Conservation (phyloP, 2,113 vertebrate species). For the Mus musculus region DNA sequence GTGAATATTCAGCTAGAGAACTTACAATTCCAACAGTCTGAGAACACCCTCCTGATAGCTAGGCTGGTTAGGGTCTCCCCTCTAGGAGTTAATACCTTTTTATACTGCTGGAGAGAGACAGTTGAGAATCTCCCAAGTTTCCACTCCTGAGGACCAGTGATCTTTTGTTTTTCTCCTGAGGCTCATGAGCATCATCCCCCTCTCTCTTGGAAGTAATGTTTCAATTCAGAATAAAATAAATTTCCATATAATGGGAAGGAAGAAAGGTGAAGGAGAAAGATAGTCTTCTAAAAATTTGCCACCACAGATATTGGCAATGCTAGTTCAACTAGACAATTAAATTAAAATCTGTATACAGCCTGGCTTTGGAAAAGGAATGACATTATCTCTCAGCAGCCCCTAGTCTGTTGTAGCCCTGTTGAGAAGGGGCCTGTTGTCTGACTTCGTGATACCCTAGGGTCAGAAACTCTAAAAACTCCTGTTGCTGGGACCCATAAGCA, state of each 20-base stretch:
- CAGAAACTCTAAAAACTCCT: not conserved
- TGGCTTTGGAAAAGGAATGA: not conserved
- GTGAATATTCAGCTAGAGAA: slow-evolving; percentile 48
- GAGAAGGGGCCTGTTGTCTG: not conserved
- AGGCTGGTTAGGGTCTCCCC: not conserved
- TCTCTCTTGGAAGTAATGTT: not conserved
- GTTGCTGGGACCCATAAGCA: not conserved
- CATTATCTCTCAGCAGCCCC: not conserved
- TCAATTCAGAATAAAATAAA: not conserved
- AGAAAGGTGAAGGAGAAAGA: not conserved
- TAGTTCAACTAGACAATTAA: not conserved
- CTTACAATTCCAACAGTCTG: slow-evolving; percentile 8
- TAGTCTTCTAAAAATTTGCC: not conserved
- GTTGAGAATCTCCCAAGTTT: not conserved
- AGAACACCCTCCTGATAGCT: not conserved
- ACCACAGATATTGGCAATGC: not conserved
- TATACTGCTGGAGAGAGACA: not conserved
- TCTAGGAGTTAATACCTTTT: not conserved
- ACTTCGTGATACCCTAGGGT: too few species aligned
- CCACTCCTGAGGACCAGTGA: not conserved
- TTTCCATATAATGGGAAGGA: not conserved
- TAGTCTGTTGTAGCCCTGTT: not conserved
- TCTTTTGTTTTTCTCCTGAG: not conserved
- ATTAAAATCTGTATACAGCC: not conserved
- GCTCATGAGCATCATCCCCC: too few species aligned